Percentiles rank a stretch among this genome's conserved stretches.
Evolutionary conservation across 2,888 invertebrate genomes (phyloP).

Genomic region (Lypha dubia): DNA sequence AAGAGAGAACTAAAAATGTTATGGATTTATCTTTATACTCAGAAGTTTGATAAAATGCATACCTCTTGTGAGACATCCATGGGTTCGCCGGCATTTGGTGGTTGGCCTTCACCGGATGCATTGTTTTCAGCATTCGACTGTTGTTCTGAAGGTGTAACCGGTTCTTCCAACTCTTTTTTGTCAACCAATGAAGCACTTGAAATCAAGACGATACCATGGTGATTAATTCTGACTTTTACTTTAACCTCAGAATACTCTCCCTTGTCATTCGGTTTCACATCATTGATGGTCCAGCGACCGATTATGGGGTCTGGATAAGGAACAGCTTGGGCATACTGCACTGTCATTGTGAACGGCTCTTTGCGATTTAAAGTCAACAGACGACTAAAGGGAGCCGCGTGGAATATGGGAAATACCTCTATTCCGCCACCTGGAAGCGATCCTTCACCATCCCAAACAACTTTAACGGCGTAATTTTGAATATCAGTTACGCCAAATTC

Average conservation of each 20-base stretch:
- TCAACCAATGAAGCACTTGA: conserved; percentile 93
- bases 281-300: conserved; percentile 92
- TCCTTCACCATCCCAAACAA: conserved; percentile 90
- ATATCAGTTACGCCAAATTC: conserved; percentile 97
- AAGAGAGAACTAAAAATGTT: conserved; percentile 52
- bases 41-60: conserved; percentile 67
- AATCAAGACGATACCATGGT: conserved; percentile 95
- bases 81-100: conserved; percentile 82
- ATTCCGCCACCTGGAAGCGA: conserved; percentile 88
- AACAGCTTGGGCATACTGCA: conserved; percentile 90
- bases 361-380: conserved; percentile 96
- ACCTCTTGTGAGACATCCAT: conserved; percentile 84
- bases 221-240: conserved; percentile 96
- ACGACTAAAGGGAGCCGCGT: conserved; percentile 96
- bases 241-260: conserved; percentile 98
- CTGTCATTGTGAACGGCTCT: conserved; percentile 93
- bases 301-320: conserved; percentile 91
- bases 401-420: conserved; percentile 95
- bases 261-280: conserved; percentile 92
- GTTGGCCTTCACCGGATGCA: conserved; percentile 75
- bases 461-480: conserved; percentile 94
- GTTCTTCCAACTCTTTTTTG: conserved; percentile 86
- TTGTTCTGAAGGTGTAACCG: conserved; percentile 78
- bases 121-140: conserved; percentile 75
- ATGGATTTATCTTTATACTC: background rate